Conservation (phyloP, 2,797 vertebrate genomes). For the Urocyon cinereoargenteus region DNA sequence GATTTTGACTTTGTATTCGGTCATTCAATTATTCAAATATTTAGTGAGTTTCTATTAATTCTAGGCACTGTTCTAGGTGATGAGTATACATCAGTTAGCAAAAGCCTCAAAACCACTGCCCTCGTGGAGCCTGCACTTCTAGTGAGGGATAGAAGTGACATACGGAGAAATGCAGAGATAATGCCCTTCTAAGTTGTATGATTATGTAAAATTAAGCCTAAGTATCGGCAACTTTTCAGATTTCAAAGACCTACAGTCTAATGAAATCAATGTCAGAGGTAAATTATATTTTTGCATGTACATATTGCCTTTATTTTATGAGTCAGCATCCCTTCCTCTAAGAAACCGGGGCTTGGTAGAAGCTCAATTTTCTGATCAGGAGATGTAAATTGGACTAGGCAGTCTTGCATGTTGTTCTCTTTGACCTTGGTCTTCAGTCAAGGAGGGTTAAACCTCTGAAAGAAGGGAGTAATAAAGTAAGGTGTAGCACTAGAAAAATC, state of each 20-base stretch:
- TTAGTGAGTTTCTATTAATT: background rate
- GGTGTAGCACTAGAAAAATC: background rate
- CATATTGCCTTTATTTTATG: background rate
- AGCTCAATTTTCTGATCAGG: background rate
- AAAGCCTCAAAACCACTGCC: background rate
- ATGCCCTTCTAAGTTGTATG: background rate
- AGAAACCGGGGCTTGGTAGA: background rate
- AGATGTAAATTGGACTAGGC: background rate
- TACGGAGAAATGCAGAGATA: background rate
- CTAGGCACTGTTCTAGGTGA: background rate
- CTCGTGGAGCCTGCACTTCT: background rate
- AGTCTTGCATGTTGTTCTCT: background rate
- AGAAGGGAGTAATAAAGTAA: background rate
- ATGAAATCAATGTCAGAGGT: conserved; percentile 11
- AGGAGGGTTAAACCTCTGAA: background rate
- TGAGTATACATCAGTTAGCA: background rate
- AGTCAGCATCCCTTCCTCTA: conserved; percentile 29
- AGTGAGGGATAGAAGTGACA: background rate
- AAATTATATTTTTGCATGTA: conserved; percentile 11
- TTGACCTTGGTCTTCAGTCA: background rate
- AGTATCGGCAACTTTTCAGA: background rate
- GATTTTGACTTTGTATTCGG: background rate
- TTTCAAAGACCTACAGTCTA: background rate
- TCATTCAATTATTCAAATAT: background rate
- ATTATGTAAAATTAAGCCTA: conserved; percentile 27